A percentile compares a stretch with the other conserved stretches of the same genome.
phyloP scores from a whole-genome alignment of 2,888 invertebrate genomes.

The Capitulum mitella region DNA sequence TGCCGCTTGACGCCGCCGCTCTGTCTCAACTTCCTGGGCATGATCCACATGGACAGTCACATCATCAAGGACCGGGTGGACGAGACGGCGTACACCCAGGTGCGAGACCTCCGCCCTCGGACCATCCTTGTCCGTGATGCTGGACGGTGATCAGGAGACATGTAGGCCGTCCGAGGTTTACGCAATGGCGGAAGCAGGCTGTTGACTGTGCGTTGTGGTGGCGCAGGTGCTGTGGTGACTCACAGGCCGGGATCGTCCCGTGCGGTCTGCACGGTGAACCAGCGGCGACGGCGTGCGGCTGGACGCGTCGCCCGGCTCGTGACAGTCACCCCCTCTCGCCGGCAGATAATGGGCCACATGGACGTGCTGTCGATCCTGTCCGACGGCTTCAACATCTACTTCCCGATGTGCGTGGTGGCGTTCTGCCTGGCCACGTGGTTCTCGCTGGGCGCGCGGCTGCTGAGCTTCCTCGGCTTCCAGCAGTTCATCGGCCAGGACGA shows the following conservation, averaged over 20 bases:
- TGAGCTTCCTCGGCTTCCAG: conserved; percentile 87
- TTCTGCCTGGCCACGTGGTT: conserved; percentile 92
- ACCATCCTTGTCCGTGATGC: too few species aligned
- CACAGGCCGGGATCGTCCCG: too few species aligned
- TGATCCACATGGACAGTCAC: conserved; percentile 97
- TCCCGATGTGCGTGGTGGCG: conserved; percentile 91
- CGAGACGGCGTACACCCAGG: conserved; percentile 88
- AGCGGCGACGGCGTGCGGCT: too few species aligned
- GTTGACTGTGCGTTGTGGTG: not conserved
- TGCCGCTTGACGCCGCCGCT: conserved; percentile 96
- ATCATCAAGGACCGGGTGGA: conserved; percentile 67
- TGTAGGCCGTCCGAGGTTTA: too few species aligned
- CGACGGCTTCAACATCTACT: conserved; percentile 97
- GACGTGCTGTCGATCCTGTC: conserved; percentile 94
- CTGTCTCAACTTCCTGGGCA: conserved; percentile 93
- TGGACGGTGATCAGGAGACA: too few species aligned
- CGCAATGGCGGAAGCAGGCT: not conserved
- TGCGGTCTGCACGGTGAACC: too few species aligned
- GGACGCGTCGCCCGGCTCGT: too few species aligned
- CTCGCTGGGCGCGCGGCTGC: conserved; percentile 78
- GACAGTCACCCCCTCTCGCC: not conserved
- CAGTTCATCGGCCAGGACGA: conserved; percentile 90
- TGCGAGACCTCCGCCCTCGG: conserved; percentile 37
- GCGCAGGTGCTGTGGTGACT: too few species aligned
- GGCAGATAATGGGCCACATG: conserved; percentile 95